Base-by-base conservation (phyloP, 2,888 invertebrate species). In the Tricholauxania praeusta region DNA sequence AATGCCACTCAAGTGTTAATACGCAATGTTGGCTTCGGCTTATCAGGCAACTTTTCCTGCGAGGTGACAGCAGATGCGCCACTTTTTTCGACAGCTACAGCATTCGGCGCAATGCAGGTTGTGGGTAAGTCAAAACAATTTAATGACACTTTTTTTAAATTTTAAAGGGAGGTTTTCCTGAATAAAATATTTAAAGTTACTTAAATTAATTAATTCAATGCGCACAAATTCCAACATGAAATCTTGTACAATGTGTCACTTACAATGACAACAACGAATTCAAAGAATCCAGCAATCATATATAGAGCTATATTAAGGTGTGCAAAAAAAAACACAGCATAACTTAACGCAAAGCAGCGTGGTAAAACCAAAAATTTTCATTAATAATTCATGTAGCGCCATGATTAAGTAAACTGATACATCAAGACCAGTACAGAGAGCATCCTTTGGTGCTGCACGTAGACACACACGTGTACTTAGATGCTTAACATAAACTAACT, bases 41-140 rank as follows among this genome's bases (percentile, higher is more conserved):
- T 93, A 71, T 91, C 93, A 52, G 94, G 94, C 7, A 93, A 93
- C 89, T 94, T 93, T 88, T 92, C 91, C 83, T 94, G 94, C 84
- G 94, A 94, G 87, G 93, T 94, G 75, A 93, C 93, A 10, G 92
- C 92, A 0, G 93, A 93, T 81, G 91, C 91, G 12, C 92, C 92
- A 12, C 90, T 90, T 57, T 93, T 93, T 85, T 91, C 91, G 22
- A 93, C 93, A 3, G 90, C 90, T 80, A 90, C 90, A 28, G 92
- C 90, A 70, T 88, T 89, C 49, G 91, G 91, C 81, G 89, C 90
- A 79, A 91, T 94, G 85, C 91, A 92, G 82, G 93, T 95, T 82
- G 91, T 94, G 76, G 92, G 94, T 95, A 89, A 92, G 93, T 87
- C 51, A 22, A 74, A 71, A 55, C 67, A 71, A 57, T 14, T 39